Conservation (phyloP, 2,888 invertebrate species). For the Melinopterus prodromus region DNA sequence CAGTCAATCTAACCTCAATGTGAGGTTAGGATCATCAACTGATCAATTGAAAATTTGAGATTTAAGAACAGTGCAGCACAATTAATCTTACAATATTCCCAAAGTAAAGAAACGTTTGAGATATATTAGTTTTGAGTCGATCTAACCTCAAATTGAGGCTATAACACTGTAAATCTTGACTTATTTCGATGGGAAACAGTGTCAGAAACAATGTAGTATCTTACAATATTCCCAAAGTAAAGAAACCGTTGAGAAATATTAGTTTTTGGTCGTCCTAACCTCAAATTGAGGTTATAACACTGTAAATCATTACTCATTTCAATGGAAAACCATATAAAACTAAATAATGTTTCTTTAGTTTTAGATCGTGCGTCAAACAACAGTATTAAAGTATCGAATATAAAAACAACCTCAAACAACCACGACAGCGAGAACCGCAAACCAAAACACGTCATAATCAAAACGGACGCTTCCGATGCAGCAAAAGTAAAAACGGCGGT, state of each 20-base stretch:
- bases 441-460: conserved; percentile 54
- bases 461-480: conserved; percentile 47
- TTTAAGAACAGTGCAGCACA: no score
- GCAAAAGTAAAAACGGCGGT: conserved; percentile 26
- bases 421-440: conserved; percentile 39
- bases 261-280: neutral
- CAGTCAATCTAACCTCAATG: no score
- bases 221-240: no score
- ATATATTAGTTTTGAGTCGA: neutral
- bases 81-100: no score
- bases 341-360: conserved; percentile 43
- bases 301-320: neutral
- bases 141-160: neutral
- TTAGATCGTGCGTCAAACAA: conserved; percentile 49
- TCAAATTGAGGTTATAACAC: neutral
- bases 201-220: no score
- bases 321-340: neutral
- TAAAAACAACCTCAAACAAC: conserved; percentile 36
- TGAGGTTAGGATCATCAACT: no score
- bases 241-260: no score
- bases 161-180: no score
- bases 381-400: conserved; percentile 47
- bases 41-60: no score
- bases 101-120: no score
- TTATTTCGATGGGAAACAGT: no score